Evolutionary conservation across 2,888 invertebrate genomes (phyloP).

Genomic region (Ypsolopha sequella): DNA sequence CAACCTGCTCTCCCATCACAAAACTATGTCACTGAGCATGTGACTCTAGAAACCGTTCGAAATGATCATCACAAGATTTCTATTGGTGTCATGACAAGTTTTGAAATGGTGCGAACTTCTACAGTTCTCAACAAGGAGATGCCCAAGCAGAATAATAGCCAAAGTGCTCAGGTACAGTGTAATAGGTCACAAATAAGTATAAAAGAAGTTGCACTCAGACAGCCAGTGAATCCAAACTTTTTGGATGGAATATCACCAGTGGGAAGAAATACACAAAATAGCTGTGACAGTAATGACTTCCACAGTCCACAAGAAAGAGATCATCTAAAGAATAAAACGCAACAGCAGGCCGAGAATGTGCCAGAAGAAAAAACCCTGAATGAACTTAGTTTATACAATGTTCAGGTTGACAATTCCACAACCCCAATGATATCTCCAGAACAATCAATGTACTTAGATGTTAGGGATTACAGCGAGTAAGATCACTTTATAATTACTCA

Average conservation of each 20-base stretch:
- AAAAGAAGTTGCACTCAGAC: constrained; percentile 44
- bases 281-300: no score
- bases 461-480: constrained; percentile 62
- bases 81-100: constrained; percentile 80
- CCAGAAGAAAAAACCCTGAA: constrained; percentile 45
- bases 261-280: constrained; percentile 13
- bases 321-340: constrained; percentile 7
- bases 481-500: constrained; percentile 17
- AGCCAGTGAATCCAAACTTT: constrained; percentile 44
- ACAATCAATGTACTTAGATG: constrained; percentile 55
- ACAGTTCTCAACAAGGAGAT: constrained; percentile 54
- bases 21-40: constrained; percentile 35
- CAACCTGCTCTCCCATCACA: constrained; percentile 20
- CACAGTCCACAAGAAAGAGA: constrained; percentile 7
- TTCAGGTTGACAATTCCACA: constrained; percentile 56
- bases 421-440: constrained; percentile 60
- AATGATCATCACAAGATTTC: constrained; percentile 70
- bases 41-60: constrained; percentile 38
- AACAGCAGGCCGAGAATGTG: background rate
- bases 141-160: constrained; percentile 32
- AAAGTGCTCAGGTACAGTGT: constrained; percentile 52
- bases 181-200: constrained; percentile 55
- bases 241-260: constrained; percentile 52
- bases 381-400: constrained; percentile 57
- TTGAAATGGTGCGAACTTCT: constrained; percentile 71